Base-by-base conservation (phyloP, 35 echinoderm and acorn worm species). In the Diadema setosum region DNA sequence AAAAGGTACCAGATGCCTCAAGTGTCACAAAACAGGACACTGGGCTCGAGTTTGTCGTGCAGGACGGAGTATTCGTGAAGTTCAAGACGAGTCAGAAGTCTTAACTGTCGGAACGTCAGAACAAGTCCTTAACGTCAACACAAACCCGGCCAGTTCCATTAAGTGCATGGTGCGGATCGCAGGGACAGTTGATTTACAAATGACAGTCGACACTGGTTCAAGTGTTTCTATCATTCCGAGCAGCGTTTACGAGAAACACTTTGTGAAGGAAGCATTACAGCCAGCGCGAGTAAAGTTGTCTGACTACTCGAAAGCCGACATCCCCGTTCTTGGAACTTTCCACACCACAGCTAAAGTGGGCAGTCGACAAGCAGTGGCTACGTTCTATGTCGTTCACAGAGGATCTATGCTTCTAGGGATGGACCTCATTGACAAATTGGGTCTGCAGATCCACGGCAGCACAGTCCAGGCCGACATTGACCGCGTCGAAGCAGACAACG, bases 1-100 rank as follows among this genome's bases (percentile, higher is more conserved):
- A 9, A 84, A 40, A 56, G 41, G 42, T 49, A 65, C 21, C 27
- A 70, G 26, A 40, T 87, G 91, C 29, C 24, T 74, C 46, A 34
- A 21, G 2, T 93, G 91, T 42, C 65, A 82, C 16, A 85, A 89
- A 65, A 76, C 23, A 33, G 81, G 91, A 76, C 91, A 93, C 43
- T 85, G 69, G 20, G 86, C 91, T 4, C 65, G 70, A 40, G 67
- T 89, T 61, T 93, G 91, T 59, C 41, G 32, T 7, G 81, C 74
- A 9, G 46, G 81, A 65, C 55, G 82, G 42, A 1, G 69, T 12
- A 55, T 46, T 91, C 36, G 29, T 37, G 40, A 39, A 23, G 39
- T 24, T 12, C 24, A 65, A 29, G 21, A 25, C 29, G 49, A 5
- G 23, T 35, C 58, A 32, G 40, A 31, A 86, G 55, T 5, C 58